A percentile compares a stretch with the other conserved stretches of the same genome.
phyloP scores from a whole-genome alignment of 2,797 vertebrate species.

The Thalassophryne amazonica region DNA sequence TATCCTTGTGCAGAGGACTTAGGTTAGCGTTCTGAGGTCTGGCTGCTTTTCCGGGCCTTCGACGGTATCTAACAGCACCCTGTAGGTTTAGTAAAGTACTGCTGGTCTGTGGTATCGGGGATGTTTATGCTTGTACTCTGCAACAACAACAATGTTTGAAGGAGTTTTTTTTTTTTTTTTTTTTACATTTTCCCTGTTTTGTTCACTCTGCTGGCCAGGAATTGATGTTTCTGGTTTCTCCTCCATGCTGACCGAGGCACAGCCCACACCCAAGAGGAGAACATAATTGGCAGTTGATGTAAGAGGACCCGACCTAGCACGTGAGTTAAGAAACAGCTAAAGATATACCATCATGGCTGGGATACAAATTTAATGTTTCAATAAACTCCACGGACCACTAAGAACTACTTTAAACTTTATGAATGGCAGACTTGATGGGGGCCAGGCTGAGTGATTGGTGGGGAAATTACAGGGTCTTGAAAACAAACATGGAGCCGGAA shows the following conservation, averaged over 20 bases:
- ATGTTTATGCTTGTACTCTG: conserved; percentile 53
- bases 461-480: conserved; percentile 80
- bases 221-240: conserved; percentile 74
- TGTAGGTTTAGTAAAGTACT: conserved; percentile 18
- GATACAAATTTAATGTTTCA: conserved; percentile 84
- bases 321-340: conserved; percentile 76
- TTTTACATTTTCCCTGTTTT: conserved; percentile 68
- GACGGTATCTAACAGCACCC: conserved; percentile 27
- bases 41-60: conserved; percentile 21
- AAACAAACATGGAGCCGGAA: conserved; percentile 73
- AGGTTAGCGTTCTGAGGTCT: conserved; percentile 5
- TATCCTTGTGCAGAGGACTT: conserved; percentile 21
- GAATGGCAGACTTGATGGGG: conserved; percentile 81
- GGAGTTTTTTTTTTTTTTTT: conserved; percentile 64
- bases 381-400: conserved; percentile 83
- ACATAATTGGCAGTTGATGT: conserved; percentile 82
- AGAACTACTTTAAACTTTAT: conserved; percentile 83
- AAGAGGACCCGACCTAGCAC: conserved; percentile 66
- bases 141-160: conserved; percentile 61
- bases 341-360: conserved; percentile 80
- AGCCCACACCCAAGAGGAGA: conserved; percentile 79
- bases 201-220: conserved; percentile 52
- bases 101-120: conserved; percentile 34
- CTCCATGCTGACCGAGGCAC: conserved; percentile 58
- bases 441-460: conserved; percentile 71